phyloP scores from a whole-genome alignment of 2,113 vertebrate genomes.

The Limanda limanda region DNA sequence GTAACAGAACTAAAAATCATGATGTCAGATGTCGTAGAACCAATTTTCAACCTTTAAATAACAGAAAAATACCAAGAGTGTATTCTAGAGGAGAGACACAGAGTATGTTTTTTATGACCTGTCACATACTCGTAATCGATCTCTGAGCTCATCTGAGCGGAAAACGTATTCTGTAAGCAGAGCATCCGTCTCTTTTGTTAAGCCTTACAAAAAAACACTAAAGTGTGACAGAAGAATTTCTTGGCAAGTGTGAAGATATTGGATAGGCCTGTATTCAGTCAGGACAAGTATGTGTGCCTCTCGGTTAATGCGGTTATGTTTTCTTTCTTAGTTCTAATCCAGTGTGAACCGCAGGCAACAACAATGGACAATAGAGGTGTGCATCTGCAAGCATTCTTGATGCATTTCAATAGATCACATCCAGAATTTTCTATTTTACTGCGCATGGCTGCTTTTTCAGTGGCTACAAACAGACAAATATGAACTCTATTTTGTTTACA shows the following conservation, averaged over 20 bases:
- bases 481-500: too few species aligned
- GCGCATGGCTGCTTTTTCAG: too few species aligned
- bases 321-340: too few species aligned
- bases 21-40: background rate
- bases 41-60: background rate
- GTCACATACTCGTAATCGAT: background rate
- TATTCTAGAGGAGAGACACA: background rate
- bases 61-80: background rate
- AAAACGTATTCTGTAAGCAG: background rate
- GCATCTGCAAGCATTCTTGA: too few species aligned
- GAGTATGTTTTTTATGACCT: background rate
- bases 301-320: background rate
- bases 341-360: background rate
- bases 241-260: background rate
- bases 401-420: too few species aligned
- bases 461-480: too few species aligned
- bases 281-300: background rate
- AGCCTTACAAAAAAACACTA: background rate
- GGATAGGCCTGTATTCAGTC: conserved; percentile 1
- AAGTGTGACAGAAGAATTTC: conserved; percentile 19
- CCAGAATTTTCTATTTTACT: too few species aligned
- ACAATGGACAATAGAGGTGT: background rate
- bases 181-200: background rate
- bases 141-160: background rate
- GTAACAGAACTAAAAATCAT: background rate